These are phyloP conservation scores for Tridacna crocea DNA, from an alignment of 2,888 invertebrate genomes.

Conservation along the genomic window DNA sequence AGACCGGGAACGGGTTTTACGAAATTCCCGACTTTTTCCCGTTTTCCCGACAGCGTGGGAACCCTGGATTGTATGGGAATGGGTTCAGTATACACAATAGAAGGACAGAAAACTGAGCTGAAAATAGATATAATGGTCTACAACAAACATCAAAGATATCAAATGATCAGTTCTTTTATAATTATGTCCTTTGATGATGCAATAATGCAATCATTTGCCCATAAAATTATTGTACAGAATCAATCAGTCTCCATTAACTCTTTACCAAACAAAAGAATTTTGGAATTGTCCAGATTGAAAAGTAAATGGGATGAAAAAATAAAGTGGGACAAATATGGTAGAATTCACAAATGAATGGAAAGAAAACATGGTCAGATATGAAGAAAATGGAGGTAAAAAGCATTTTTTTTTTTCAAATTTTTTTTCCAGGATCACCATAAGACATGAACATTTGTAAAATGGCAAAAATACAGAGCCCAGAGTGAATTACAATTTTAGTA, in stretches of 20 bases:
- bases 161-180: neutral
- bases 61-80: no score
- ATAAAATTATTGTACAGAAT: conserved; percentile 2
- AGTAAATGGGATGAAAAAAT: neutral
- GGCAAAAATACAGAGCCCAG: neutral
- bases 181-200: conserved; percentile 1
- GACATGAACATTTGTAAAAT: neutral
- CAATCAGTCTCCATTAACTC: conserved; percentile 2
- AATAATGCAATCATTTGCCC: neutral
- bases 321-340: no score
- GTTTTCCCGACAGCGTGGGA: no score
- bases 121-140: neutral
- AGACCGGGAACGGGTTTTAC: no score
- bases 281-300: neutral
- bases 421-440: neutral
- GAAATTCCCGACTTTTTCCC: no score
- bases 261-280: neutral
- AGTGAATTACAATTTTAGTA: no score
- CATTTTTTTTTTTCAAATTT: neutral
- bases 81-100: no score
- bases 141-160: conserved; percentile 23
- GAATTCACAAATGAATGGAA: no score
- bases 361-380: neutral
- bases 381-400: neutral
- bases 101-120: neutral